Evolutionary conservation across 2,888 invertebrate genomes (phyloP), one percentile per base, ranked within the genome.

Genomic region (Phaedon cochleariae): DNA sequence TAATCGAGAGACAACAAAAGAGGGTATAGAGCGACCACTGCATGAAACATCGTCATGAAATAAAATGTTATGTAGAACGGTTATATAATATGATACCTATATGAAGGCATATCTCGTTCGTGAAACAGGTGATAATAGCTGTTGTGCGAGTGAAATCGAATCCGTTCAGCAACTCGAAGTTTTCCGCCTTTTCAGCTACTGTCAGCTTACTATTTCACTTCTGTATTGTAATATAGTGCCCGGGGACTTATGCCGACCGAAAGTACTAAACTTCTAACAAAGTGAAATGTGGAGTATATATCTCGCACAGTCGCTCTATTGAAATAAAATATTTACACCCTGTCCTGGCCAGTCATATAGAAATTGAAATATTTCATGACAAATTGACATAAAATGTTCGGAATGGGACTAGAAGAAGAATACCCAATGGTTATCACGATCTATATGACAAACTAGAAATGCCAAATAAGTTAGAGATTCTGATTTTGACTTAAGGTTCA

Each of bases 261-360:
- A 55, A 22, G 34, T 55, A 55, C 54, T 55, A 41, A 55, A 55
- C 41, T 55, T 55, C 54, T 55, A 55, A 41, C 41, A 41, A 41
- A 55, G 37, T 55, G 21, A 55, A 37, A 55, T 41, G 54, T 22
- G 54, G 15, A 41, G 20, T 34, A 18, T 55, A 41, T 55, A 55
- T 55, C n/a, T 37, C 41, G 22, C 26, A 21, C 54, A 55, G n/a
- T 41, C 54, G 37, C 37, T 55, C 54, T 41, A 55, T 55, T 55
- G 54, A 41, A 53, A 55, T 55, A 41, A 55, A 55, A 55, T 55
- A 55, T 55, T 55, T 55, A 55, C 54, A 55, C 21, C 18, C 37
- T 15, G 37, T 15, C 54, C 54, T 37, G 54, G 21, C 31, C 37
- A 37, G 21, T 55, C 54, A 41, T 41, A 22, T 41, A 22, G 54